Conservation (phyloP, 2,797 vertebrate genomes). For the Ceryle rudis region DNA sequence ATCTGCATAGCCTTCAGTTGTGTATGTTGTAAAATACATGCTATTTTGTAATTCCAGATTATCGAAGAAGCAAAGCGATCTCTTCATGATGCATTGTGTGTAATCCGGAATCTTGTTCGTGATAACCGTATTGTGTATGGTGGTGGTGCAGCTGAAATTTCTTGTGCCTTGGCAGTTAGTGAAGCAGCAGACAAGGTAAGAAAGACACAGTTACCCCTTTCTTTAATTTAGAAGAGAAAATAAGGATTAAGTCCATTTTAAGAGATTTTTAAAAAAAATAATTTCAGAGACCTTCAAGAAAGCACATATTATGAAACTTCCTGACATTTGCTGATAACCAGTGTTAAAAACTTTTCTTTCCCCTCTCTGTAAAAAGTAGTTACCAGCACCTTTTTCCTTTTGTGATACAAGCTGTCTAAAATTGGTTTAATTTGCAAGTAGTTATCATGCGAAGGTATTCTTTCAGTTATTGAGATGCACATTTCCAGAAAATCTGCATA, state of each 20-base stretch:
- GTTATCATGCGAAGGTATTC: background rate
- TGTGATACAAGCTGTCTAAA: background rate
- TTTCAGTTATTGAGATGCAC: background rate
- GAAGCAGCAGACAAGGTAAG: constrained; percentile 93
- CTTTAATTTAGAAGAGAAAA: background rate
- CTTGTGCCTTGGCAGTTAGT: constrained; percentile 94
- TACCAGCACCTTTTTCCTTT: background rate
- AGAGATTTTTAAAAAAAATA: background rate
- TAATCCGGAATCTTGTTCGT: constrained; percentile 94
- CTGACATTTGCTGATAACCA: background rate
- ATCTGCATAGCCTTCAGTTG: background rate
- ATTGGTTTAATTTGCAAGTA: background rate
- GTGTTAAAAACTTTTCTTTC: background rate
- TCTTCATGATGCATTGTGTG: constrained; percentile 95
- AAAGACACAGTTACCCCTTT: background rate
- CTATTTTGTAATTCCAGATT: constrained; percentile 79
- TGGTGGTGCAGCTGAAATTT: constrained; percentile 93
- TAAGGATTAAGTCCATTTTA: background rate
- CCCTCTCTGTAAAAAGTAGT: background rate
- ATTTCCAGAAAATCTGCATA: background rate
- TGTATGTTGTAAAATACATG: fast-evolving
- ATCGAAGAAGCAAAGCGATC: constrained; percentile 97
- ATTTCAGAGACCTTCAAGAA: background rate
- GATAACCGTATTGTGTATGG: constrained; percentile 96
- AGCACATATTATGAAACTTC: background rate